Evolutionary conservation across 2,888 invertebrate species (phyloP).

Genomic region (Limnephilus rhombicus): DNA sequence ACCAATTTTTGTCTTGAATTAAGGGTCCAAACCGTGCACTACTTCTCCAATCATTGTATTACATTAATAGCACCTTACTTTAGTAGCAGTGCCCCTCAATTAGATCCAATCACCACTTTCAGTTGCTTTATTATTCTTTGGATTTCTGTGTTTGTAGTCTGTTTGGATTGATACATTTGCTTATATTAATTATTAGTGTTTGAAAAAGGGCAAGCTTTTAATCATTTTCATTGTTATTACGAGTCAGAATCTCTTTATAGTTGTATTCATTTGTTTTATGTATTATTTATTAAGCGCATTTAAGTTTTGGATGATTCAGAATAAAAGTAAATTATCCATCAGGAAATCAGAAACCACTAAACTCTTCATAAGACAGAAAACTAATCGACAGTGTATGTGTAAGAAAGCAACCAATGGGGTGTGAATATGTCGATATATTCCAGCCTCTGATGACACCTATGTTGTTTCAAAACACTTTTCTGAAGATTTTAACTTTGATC

Average conservation of each 20-base stretch:
- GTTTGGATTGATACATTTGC: neutral
- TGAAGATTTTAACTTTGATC: neutral
- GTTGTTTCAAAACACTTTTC: neutral
- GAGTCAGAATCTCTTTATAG: neutral
- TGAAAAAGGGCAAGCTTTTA: neutral
- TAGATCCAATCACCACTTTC: neutral
- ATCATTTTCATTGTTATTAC: neutral
- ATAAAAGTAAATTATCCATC: neutral
- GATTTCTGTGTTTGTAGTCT: neutral
- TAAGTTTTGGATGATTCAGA: neutral
- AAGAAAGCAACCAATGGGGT: neutral
- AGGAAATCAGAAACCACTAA: neutral
- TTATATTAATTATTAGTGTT: slow-evolving; percentile 1
- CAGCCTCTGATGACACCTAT: neutral
- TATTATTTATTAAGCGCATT: neutral
- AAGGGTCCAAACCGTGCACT: slow-evolving; percentile 66
- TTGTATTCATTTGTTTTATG: neutral
- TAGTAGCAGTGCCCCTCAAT: neutral
- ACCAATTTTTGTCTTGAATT: slow-evolving; percentile 66
- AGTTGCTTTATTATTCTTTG: neutral
- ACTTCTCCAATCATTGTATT: slow-evolving; percentile 43
- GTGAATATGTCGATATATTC: neutral
- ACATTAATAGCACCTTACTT: neutral
- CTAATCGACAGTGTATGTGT: neutral
- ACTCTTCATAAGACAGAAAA: neutral